Evolutionary conservation across 2,113 vertebrate species (phyloP).

Genomic region (Scomber colias): DNA sequence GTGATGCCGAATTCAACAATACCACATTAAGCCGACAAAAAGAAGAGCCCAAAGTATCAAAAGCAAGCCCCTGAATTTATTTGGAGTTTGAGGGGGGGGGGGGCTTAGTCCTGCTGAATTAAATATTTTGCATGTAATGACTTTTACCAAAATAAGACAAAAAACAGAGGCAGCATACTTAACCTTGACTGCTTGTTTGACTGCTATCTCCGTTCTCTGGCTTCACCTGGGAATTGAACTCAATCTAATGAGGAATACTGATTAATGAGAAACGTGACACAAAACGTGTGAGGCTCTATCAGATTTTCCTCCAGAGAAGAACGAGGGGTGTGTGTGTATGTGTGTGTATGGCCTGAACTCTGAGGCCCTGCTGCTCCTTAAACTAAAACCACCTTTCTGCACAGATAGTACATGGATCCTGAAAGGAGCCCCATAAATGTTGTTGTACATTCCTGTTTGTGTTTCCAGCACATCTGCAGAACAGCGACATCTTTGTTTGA

Average conservation of each 20-base stretch:
- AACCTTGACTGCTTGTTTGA: slow-evolving; percentile 56
- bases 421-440: too few species aligned
- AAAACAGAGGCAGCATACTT: slow-evolving; percentile 27
- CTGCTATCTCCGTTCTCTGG: slow-evolving; percentile 43
- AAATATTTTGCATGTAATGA: slow-evolving; percentile 44
- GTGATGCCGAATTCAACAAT: not conserved
- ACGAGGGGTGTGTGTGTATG: not conserved
- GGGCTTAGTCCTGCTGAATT: slow-evolving; percentile 28
- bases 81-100: not conserved
- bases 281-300: slow-evolving; percentile 10
- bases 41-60: not conserved
- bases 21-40: not conserved
- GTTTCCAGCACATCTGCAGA: not conserved
- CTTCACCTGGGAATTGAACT: slow-evolving; percentile 63
- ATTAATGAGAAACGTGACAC: slow-evolving; percentile 63
- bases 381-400: not conserved
- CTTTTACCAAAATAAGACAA: slow-evolving; percentile 40
- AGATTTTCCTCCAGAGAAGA: slow-evolving; percentile 10
- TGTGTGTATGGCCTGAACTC: not conserved
- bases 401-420: not conserved
- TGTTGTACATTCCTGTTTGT: not conserved
- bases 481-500: not conserved
- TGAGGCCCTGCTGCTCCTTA: not conserved
- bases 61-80: not conserved
- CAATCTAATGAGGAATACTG: slow-evolving; percentile 66